A percentile compares a stretch with the other conserved stretches of the same genome.
These are phyloP conservation scores for Artibeus lituratus DNA, from an alignment of 2,797 vertebrate species.

Conservation along the genomic window DNA sequence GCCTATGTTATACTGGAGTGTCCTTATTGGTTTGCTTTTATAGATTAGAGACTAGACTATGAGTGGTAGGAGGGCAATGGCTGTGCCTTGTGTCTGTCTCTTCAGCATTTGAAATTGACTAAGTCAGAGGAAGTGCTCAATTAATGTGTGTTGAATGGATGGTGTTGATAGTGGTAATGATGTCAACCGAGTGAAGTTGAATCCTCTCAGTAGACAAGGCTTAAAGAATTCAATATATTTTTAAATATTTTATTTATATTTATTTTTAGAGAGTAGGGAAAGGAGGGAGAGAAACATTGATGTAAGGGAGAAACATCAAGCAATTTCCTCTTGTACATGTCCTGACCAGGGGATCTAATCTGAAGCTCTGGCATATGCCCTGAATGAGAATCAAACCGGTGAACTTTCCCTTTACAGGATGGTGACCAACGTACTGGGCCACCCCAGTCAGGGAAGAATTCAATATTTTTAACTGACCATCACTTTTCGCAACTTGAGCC, in stretches of 20 bases:
- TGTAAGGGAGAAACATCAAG: no score
- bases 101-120: neutral
- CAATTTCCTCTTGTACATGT: no score
- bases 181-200: neutral
- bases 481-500: neutral
- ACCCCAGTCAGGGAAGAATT: neutral
- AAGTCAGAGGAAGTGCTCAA: neutral
- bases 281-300: no score
- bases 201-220: neutral
- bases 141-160: neutral
- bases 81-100: neutral
- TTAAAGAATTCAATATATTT: neutral
- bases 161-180: neutral
- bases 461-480: neutral
- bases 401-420: neutral
- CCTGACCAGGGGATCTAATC: no score
- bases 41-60: neutral
- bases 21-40: neutral
- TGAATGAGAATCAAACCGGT: no score
- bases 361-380: no score
- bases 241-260: no score
- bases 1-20: accelerated
- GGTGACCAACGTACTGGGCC: neutral
- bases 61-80: neutral
- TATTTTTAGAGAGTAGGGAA: no score